Evolutionary conservation across 1,140 invertebrate genomes (phyloP), one percentile per base, ranked within the genome.

Genomic region (Temnothorax nylanderi): DNA sequence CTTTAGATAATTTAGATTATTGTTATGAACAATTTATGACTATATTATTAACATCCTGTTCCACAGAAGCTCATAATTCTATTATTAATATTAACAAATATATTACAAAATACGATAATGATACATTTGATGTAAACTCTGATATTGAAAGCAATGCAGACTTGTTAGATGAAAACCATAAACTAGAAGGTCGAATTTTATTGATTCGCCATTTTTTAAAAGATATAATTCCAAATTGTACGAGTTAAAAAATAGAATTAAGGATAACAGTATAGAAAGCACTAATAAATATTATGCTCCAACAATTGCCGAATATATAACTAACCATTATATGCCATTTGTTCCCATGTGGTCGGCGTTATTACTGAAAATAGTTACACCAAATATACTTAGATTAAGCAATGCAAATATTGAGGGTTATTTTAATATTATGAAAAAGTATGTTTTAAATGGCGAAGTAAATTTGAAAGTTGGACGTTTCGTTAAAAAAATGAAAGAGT

Each of bases 281-380:
- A 32, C 34, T 72, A 72, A 72, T 72, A 72, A n/a, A 72, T 72
- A 72, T 72, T 72, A 54, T 72, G 13, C 49, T n/a, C 49, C 49
- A 18, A 8, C 8, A 74, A 74, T 74, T 44, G 41, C 67, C 0
- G 67, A 69, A 13, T 74, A 74, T 34, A 74, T 74, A n/a, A 74
- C 71, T n/a, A 74, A 34, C 4, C 10, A 51, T 74, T 74, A 74
- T 34, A 74, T 74, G 71, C 71, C 49, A 54, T 54, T 74, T 74
- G 16, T 16, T 74, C 26, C 49, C 0, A 54, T 74, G 71, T 74
- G 49, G 49, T 54, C 71, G 8, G 71, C 49, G 18, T 51, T 54
- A 74, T 2, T 54, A 54, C 18, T 74, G 18, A 74, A 74, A 54
- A 5, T 51, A 4, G 32, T 37, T 54, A 34, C 71, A 74, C 47